Evolutionary conservation across 1,140 invertebrate genomes (phyloP), one percentile per base, ranked within the genome.

Genomic region (Drosophila prosaltans): DNA sequence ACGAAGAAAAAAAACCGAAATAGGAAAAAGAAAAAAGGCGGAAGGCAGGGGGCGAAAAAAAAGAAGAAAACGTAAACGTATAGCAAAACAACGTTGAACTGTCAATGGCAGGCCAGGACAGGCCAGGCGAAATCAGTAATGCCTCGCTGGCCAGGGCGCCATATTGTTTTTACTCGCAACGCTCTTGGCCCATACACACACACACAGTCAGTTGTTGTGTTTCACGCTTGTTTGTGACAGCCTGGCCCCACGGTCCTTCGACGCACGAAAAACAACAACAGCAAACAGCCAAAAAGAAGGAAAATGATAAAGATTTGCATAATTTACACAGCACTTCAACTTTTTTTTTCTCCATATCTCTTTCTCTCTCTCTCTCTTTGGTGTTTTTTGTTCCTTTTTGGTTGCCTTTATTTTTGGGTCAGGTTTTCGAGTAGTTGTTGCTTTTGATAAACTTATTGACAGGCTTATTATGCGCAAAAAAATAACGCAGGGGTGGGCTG

Each of bases 171-270:
- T 90, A 89, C 84, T 78, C 21, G 80, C 62, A 39, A 59, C 84
- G 63, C 69, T 74, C 28, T 26, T 30, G 45, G 62, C 26, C 39
- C 60, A n/a, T 24, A 24, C 32, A 41, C 55, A 36, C 81, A 72
- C 67, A 82, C 78, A 72, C 67, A 79, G 73, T 68, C 62, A 79
- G 82, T 86, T 86, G 80, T 88, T 77, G 81, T 83, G 83, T 76
- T 88, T 89, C 80, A 88, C 84, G 84, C 80, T 88, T 88, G 83
- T 88, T 88, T 89, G 70, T 88, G 83, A 88, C 83, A 88, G 83
- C 21, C 45, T 10, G 45, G 45, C 78, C 57, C 16, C 24, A 16
- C 3, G 40, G n/a, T 3, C 40, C 7, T 40, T 30, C 57, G 45
- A 51, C 45, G 45, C 21, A 51, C 16, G 45, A 6, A 51, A 51